Conservation (phyloP, 2,888 invertebrate species). For the Eustalomyia histrio region DNA sequence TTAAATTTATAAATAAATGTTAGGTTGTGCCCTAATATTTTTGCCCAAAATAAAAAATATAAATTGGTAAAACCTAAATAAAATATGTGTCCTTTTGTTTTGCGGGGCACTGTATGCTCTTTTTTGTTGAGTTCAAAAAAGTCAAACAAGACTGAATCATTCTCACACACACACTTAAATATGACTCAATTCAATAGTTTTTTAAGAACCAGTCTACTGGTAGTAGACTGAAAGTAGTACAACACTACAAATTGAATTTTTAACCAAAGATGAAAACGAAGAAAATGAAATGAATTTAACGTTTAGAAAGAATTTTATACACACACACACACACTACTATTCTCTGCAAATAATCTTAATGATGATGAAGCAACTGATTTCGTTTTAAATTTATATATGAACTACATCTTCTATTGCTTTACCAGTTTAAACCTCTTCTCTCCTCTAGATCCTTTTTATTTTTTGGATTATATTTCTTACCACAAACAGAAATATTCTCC, state of each 20-base stretch:
- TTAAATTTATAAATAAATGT: too few relatives aligned
- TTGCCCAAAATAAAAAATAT: too few relatives aligned
- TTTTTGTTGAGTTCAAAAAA: too few relatives aligned
- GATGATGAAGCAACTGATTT: conserved; percentile 33
- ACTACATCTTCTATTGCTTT: neutral
- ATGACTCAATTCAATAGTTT: neutral
- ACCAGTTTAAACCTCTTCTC: neutral
- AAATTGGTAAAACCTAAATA: too few relatives aligned
- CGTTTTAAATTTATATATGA: conserved; percentile 5
- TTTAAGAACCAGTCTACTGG: neutral
- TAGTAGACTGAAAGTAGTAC: neutral
- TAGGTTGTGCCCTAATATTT: too few relatives aligned
- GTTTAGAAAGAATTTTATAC: conserved; percentile 20
- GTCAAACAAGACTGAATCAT: too few relatives aligned
- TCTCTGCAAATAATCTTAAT: neutral
- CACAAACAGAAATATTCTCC: conserved; percentile 21
- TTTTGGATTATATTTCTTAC: neutral
- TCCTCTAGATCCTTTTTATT: neutral
- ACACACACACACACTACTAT: neutral
- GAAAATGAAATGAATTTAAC: conserved; percentile 42
- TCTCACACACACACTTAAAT: neutral
- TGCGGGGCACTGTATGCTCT: too few relatives aligned
- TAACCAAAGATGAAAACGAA: conserved; percentile 9
- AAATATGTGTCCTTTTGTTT: too few relatives aligned
- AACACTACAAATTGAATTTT: conserved; percentile 40